Conservation (phyloP, 2,888 invertebrate genomes). For the Diarsia brunnea region DNA sequence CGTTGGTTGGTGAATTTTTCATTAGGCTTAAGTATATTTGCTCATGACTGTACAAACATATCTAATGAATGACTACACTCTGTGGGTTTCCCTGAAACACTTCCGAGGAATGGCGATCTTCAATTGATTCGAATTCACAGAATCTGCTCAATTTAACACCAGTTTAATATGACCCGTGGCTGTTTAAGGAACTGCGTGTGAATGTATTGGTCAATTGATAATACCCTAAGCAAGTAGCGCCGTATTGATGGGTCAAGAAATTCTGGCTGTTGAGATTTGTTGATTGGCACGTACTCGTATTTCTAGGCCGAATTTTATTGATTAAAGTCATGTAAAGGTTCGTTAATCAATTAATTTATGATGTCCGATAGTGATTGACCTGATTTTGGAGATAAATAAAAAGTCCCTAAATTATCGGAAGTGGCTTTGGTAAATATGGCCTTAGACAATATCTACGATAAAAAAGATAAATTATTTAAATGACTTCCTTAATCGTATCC, state of each 20-base stretch:
- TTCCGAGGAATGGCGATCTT: background rate
- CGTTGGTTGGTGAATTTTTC: background rate
- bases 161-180: background rate
- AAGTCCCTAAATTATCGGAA: conserved; percentile 4
- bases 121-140: background rate
- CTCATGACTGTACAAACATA: background rate
- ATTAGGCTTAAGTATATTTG: background rate
- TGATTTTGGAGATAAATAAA: conserved; percentile 10
- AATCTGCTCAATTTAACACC: background rate
- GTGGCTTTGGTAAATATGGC: background rate
- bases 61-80: conserved; percentile 19
- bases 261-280: background rate
- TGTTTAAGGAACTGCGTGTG: background rate
- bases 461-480: background rate
- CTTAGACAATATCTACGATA: background rate
- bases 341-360: conserved; percentile 9
- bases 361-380: background rate
- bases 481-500: background rate
- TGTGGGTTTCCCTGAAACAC: conserved; percentile 18
- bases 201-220: background rate
- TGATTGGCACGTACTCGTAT: background rate
- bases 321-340: background rate
- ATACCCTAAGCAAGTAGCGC: background rate
- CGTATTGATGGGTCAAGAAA: background rate
- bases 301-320: conserved; percentile 29